Evolutionary conservation across 2,113 vertebrate species (phyloP).

Genomic region (Coracopsis vasa): DNA sequence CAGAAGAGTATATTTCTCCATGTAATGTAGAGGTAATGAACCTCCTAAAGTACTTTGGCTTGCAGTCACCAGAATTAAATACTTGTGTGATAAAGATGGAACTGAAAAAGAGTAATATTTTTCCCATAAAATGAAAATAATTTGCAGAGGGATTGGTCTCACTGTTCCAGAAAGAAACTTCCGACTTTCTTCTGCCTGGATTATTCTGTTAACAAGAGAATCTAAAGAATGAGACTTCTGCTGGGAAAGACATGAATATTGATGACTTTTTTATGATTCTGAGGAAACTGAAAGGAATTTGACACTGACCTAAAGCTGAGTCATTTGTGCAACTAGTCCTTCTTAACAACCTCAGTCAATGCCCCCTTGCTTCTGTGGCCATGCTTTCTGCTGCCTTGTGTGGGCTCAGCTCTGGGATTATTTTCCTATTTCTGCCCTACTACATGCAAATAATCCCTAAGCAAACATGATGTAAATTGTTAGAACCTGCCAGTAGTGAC

Average conservation of each 20-base stretch:
- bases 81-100: not conserved
- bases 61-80: not conserved
- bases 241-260: conserved; percentile 1
- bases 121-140: not conserved
- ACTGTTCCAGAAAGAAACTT: conserved; percentile 1
- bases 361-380: not conserved
- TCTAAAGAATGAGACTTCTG: conserved; percentile 21
- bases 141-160: not conserved
- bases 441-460: not conserved
- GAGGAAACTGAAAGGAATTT: conserved; percentile 1
- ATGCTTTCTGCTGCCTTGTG: not conserved
- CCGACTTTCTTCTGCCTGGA: not conserved
- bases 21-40: not conserved
- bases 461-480: not conserved
- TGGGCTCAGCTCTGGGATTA: not conserved
- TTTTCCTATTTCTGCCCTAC: not conserved
- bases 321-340: not conserved
- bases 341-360: not conserved
- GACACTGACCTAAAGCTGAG: not conserved
- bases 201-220: conserved; percentile 19
- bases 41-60: not conserved
- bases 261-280: conserved; percentile 5
- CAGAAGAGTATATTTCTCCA: not conserved
- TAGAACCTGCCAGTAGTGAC: not conserved
- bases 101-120: not conserved